A percentile compares a stretch with the other conserved stretches of the same genome.
Evolutionary conservation across 1,140 invertebrate species (phyloP).

Genomic region (Drosophila asahinai): DNA sequence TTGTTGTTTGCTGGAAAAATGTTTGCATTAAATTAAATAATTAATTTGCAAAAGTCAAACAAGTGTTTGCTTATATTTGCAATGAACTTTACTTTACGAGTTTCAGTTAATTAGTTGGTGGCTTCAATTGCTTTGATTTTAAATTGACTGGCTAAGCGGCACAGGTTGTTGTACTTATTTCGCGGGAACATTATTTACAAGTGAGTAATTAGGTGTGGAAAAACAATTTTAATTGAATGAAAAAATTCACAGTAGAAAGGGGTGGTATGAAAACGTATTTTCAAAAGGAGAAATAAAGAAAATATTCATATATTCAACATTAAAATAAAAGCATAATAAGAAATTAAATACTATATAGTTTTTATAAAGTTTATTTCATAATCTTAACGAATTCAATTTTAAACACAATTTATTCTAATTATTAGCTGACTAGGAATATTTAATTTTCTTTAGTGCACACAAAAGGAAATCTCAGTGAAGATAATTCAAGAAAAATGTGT

Average conservation of each 20-base stretch:
- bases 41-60: conserved; percentile 58
- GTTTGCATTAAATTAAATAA: conserved; percentile 66
- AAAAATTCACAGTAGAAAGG: too few species aligned
- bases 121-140: conserved; percentile 44
- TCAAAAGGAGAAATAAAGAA: too few species aligned
- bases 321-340: too few species aligned
- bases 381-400: too few species aligned
- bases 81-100: conserved; percentile 42
- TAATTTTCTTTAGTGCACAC: background rate
- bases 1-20: conserved; percentile 55
- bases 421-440: too few species aligned
- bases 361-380: too few species aligned
- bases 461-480: background rate
- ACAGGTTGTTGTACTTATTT: background rate
- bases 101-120: conserved; percentile 44
- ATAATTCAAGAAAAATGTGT: background rate
- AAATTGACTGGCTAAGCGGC: conserved; percentile 16
- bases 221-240: background rate
- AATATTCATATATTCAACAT: too few species aligned
- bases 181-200: background rate
- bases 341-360: too few species aligned
- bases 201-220: conserved; percentile 1
- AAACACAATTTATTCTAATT: too few species aligned
- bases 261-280: background rate
- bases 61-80: conserved; percentile 51